phyloP scores from a whole-genome alignment of 2,888 invertebrate species.

The Cosmopolites sordidus region DNA sequence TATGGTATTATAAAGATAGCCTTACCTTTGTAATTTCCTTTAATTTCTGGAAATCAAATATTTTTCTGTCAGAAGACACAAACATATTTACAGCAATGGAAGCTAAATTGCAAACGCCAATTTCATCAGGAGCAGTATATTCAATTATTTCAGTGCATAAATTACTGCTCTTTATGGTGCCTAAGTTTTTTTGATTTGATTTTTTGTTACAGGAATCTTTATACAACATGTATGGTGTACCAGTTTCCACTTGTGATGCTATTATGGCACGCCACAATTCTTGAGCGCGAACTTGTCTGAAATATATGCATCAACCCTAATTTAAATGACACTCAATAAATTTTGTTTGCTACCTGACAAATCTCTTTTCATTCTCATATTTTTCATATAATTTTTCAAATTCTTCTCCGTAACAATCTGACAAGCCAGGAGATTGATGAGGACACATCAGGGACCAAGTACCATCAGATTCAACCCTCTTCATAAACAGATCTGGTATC shows the following conservation, averaged over 20 bases:
- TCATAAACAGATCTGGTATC: constrained; percentile 99
- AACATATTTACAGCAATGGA: constrained; percentile 96
- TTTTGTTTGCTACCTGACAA: constrained; percentile 49
- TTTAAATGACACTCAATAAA: not conserved
- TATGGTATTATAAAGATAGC: too few relatives aligned
- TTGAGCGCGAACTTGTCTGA: constrained; percentile 72
- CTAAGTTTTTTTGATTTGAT: constrained; percentile 96
- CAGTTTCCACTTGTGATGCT: constrained; percentile 94
- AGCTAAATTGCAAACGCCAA: constrained; percentile 97
- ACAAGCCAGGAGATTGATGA: constrained; percentile 82
- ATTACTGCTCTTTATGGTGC: constrained; percentile 97
- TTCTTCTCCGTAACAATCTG: constrained; percentile 91
- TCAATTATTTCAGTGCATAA: constrained; percentile 97
- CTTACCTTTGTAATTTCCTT: constrained; percentile 80
- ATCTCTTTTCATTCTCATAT: constrained; percentile 79
- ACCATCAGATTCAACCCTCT: constrained; percentile 77
- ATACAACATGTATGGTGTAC: constrained; percentile 95
- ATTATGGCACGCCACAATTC: constrained; percentile 91
- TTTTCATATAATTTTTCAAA: constrained; percentile 83
- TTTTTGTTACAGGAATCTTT: constrained; percentile 96
- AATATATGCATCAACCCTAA: too few relatives aligned
- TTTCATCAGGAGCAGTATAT: constrained; percentile 87
- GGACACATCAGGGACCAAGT: constrained; percentile 98
- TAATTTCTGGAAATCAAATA: constrained; percentile 83
- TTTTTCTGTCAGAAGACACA: constrained; percentile 68